phyloP scores from a whole-genome alignment of 1,140 invertebrate species.

The Gonatopus flavifemur region DNA sequence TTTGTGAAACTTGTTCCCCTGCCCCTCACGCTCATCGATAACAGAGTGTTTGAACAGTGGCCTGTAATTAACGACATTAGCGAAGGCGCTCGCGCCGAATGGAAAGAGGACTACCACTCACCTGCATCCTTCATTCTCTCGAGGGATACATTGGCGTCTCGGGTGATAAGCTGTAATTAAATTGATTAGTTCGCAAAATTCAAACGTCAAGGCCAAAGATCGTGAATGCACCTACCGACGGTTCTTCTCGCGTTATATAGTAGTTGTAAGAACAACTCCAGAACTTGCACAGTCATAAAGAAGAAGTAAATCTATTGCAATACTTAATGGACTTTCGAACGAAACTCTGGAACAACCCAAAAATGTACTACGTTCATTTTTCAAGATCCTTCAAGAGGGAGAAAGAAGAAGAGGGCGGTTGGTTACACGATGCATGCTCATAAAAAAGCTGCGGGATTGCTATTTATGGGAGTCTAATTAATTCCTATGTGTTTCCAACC shows the following conservation, averaged over 20 bases:
- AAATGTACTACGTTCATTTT: no score
- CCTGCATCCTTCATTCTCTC: slow-evolving; percentile 27
- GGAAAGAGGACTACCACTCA: slow-evolving; percentile 21
- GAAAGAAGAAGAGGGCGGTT: neutral
- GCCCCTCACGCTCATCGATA: no score
- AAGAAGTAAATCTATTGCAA: no score
- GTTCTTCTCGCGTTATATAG: no score
- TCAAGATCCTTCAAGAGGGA: no score
- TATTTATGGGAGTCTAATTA: slow-evolving; percentile 46
- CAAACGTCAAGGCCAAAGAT: slow-evolving; percentile 17
- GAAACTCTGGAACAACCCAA: no score
- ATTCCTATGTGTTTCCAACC: slow-evolving; percentile 41
- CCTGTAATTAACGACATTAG: slow-evolving; percentile 51
- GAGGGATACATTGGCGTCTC: slow-evolving; percentile 25
- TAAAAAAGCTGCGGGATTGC: slow-evolving; percentile 30
- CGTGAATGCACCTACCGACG: no score
- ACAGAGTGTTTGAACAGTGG: slow-evolving; percentile 41
- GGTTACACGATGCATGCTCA: slow-evolving; percentile 11
- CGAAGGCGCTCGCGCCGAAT: slow-evolving; percentile 19
- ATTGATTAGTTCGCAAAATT: slow-evolving; percentile 40
- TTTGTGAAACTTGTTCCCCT: no score
- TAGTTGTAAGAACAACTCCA: no score
- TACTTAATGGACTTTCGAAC: no score
- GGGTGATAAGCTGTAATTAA: slow-evolving; percentile 47
- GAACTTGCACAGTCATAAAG: no score